These are phyloP conservation scores for Gymnorhina tibicen DNA, from an alignment of 2,113 vertebrate species.

Conservation along the genomic window DNA sequence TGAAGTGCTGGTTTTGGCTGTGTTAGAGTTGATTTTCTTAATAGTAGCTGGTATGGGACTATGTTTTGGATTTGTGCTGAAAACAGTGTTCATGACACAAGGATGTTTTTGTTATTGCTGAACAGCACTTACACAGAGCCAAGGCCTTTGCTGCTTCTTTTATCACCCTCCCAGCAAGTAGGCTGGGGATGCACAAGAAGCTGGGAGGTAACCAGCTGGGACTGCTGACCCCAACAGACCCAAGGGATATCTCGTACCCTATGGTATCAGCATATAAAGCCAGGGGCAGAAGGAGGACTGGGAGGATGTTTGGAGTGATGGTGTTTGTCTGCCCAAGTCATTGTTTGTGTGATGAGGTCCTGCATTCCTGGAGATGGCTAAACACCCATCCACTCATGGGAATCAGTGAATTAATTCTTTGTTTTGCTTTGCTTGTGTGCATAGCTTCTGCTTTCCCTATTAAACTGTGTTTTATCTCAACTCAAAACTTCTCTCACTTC, in stretches of 20 bases:
- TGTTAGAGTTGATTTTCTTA: neutral
- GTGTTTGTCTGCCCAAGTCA: neutral
- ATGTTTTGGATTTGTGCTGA: neutral
- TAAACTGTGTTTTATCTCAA: neutral
- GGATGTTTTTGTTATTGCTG: neutral
- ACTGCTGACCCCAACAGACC: neutral
- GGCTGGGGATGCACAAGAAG: neutral
- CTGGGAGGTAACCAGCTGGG: neutral
- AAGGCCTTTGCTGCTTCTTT: neutral
- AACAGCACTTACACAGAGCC: neutral
- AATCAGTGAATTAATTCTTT: neutral
- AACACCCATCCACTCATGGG: neutral
- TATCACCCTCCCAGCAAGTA: neutral
- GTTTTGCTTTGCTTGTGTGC: neutral
- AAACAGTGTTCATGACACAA: neutral
- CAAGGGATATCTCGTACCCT: neutral
- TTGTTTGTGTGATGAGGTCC: fast-evolving
- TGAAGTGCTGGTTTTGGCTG: neutral
- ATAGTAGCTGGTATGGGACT: neutral
- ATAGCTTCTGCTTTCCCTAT: neutral
- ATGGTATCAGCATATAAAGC: neutral
- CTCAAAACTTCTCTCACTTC: neutral
- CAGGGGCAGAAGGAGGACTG: neutral
- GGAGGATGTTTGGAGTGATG: neutral
- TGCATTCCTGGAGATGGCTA: neutral